Conservation (phyloP, 2,113 vertebrate species). For the Sula dactylatra region DNA sequence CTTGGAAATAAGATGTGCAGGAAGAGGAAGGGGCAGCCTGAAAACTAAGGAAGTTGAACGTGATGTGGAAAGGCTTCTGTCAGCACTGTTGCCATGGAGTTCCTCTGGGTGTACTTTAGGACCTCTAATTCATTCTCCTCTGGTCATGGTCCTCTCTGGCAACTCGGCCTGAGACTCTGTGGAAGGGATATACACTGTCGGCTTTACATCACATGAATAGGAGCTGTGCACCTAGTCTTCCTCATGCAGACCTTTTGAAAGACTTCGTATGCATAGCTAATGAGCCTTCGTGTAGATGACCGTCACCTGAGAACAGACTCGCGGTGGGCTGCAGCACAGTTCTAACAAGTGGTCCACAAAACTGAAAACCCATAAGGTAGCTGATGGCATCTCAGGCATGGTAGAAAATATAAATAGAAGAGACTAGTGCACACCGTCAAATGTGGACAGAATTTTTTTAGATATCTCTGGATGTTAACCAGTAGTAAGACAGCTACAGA, state of each 20-base stretch:
- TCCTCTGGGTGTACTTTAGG: neutral
- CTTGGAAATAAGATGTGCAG: neutral
- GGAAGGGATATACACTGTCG: neutral
- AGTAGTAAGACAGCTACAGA: neutral
- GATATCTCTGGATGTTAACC: neutral
- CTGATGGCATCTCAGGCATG: neutral
- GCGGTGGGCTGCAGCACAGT: neutral
- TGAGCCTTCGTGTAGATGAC: neutral
- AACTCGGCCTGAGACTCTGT: neutral
- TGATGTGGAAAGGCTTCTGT: neutral
- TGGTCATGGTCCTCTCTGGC: neutral
- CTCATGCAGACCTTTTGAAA: neutral
- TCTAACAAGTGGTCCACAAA: neutral
- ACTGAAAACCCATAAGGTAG: neutral
- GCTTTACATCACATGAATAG: neutral
- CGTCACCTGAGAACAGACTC: neutral
- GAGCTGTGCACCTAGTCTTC: neutral
- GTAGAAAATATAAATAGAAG: neutral
- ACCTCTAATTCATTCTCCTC: neutral
- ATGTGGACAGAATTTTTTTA: neutral
- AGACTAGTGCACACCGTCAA: neutral
- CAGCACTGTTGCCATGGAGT: neutral
- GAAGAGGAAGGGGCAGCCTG: neutral
- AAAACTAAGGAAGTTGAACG: neutral
- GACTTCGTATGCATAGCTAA: neutral